Conservation (phyloP, 2,797 vertebrate species). For the Oophaga sylvatica region DNA sequence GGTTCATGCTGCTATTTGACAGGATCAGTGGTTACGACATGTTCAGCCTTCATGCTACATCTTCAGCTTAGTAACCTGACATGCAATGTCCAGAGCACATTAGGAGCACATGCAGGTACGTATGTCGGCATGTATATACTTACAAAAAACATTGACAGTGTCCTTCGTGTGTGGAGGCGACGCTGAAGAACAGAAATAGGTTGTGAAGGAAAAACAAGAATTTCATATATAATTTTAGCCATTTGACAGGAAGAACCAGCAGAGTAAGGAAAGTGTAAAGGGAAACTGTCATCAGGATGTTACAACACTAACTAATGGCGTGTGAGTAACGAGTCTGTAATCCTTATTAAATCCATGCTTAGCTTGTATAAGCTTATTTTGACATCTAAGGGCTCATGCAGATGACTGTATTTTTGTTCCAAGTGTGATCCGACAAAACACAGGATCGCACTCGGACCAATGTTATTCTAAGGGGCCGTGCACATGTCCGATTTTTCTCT, state of each 20-base stretch:
- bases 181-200: slow-evolving; percentile 77
- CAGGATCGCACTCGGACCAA: too few relatives aligned
- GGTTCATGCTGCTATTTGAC: neutral
- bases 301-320: too few relatives aligned
- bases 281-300: neutral
- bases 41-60: neutral
- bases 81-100: slow-evolving; percentile 44
- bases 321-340: too few relatives aligned
- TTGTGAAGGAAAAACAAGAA: neutral
- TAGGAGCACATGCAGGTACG: neutral
- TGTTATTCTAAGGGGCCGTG: too few relatives aligned
- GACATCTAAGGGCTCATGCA: too few relatives aligned
- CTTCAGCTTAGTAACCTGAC: neutral
- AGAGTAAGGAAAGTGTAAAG: neutral
- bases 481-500: too few relatives aligned
- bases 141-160: slow-evolving; percentile 98
- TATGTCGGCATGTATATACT: slow-evolving; percentile 72
- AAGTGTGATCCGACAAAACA: too few relatives aligned
- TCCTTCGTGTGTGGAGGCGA: slow-evolving; percentile 89
- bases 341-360: too few relatives aligned
- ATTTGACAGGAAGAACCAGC: neutral
- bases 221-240: neutral
- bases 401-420: too few relatives aligned
- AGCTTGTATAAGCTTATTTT: too few relatives aligned
- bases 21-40: neutral